Base-by-base conservation (phyloP, 2,888 invertebrate genomes). In the Thera obeliscata region DNA sequence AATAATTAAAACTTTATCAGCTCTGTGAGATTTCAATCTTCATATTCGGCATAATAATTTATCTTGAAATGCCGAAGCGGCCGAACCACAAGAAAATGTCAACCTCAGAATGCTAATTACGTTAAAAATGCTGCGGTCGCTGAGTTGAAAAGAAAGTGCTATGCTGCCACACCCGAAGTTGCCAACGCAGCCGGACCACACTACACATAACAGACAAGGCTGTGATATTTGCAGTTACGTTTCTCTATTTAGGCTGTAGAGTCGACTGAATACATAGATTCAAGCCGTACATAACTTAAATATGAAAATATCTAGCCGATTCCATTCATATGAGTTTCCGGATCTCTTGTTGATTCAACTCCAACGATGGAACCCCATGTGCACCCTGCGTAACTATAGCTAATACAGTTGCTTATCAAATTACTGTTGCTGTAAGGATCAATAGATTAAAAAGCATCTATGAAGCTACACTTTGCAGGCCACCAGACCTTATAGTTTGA, bases 41-140 rank as follows among this genome's bases (percentile, higher is more conserved):
- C 64, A 61, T 68, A 63, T 58, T 62, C 38, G 38, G 50, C 56
- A 41, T 50, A 38, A 61, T 57, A 48, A 52, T 49, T 22, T 64
- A 52, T 61, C 50, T 61, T 11, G 50, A 75, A 70, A 74, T 71
- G 70, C 67, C 69, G 61, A 61, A 69, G 62, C 56, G 69, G 60
- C 66, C 54, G 61, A 38, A 38, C 38, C 38, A 46, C 43, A 9
- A 57, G 65, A 71, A 71, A 74, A 75, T 73, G 70, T 70, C 72
- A 73, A 70, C 69, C 46, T 60, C 64, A 73, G 59, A 61, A 69
- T 69, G 64, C 67, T 72, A 74, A 69, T 71, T 64, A 69, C 63
- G 64, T 74, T 64, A 71, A 73, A 82, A 80, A 80, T 76, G 73
- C 70, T 75, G 74, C 60, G 65, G 74, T 70, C 58, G 50, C 63